Conservation (phyloP, 1,140 invertebrate species). For the Heliothis subflexa region DNA sequence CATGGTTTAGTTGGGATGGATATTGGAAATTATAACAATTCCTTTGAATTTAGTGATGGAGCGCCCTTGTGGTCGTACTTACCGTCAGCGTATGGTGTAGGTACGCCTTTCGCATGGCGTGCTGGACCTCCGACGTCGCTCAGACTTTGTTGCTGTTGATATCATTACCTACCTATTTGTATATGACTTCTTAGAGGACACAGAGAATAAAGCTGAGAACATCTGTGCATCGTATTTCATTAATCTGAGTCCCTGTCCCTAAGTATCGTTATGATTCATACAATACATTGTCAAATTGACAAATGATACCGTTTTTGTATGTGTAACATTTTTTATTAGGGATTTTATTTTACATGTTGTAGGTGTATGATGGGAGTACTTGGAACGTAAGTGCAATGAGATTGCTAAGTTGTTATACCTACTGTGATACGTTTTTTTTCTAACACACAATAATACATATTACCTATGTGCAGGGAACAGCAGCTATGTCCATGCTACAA, state of each 20-base stretch:
- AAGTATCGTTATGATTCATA: not conserved
- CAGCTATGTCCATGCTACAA: constrained; percentile 52
- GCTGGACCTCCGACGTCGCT: too few relatives aligned
- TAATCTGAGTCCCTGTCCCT: too few relatives aligned
- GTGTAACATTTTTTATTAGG: not conserved
- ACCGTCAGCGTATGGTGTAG: too few relatives aligned
- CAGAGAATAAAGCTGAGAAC: too few relatives aligned
- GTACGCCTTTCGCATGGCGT: too few relatives aligned
- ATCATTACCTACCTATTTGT: too few relatives aligned
- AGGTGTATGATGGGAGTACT: not conserved
- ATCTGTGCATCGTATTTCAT: not conserved
- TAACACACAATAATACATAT: not conserved
- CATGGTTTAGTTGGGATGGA: too few relatives aligned
- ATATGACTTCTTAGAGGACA: too few relatives aligned
- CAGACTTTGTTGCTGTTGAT: too few relatives aligned
- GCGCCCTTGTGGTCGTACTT: too few relatives aligned
- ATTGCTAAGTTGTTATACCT: not conserved
- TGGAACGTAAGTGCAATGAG: constrained; percentile 1
- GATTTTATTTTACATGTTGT: not conserved
- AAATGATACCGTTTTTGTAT: constrained; percentile 1
- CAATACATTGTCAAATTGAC: not conserved
- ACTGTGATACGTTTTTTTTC: not conserved
- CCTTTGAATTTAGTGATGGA: too few relatives aligned
- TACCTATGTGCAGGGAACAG: not conserved
- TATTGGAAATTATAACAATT: too few relatives aligned